These are phyloP conservation scores for Orthosia cruda DNA, from an alignment of 2,888 invertebrate genomes.

Conservation along the genomic window DNA sequence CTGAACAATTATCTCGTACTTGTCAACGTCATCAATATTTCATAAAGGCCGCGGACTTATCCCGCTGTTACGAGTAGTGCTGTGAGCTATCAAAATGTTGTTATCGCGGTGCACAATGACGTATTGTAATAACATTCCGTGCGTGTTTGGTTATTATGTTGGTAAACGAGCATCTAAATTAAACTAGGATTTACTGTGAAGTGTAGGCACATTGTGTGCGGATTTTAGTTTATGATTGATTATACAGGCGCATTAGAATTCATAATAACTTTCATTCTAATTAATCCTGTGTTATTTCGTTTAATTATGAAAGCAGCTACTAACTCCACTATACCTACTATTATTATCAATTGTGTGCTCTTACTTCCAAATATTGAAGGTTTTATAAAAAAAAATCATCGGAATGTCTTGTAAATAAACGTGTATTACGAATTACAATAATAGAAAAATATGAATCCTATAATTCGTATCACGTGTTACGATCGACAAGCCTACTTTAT, in stretches of 20 bases:
- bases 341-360: neutral
- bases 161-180: constrained; percentile 66
- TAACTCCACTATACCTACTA: neutral
- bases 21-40: constrained; percentile 77
- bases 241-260: constrained; percentile 35
- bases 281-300: constrained; percentile 7
- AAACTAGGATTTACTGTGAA: constrained; percentile 58
- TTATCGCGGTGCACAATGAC: constrained; percentile 46
- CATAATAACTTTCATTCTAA: constrained; percentile 20
- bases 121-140: constrained; percentile 64
- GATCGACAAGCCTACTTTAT: constrained; percentile 30
- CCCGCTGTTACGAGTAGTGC: constrained; percentile 53
- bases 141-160: constrained; percentile 56
- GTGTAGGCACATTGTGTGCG: constrained; percentile 36
- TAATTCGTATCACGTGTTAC: constrained; percentile 24
- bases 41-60: constrained; percentile 64
- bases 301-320: constrained; percentile 1
- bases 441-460: constrained; percentile 31
- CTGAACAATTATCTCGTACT: constrained; percentile 78
- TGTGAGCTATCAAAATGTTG: constrained; percentile 48
- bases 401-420: neutral
- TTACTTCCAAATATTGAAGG: neutral
- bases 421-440: constrained; percentile 2
- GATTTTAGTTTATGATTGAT: constrained; percentile 61
- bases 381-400: neutral